Conservation (phyloP, 35 echinoderm and acorn worm species). For the Apostichopus californicus region DNA sequence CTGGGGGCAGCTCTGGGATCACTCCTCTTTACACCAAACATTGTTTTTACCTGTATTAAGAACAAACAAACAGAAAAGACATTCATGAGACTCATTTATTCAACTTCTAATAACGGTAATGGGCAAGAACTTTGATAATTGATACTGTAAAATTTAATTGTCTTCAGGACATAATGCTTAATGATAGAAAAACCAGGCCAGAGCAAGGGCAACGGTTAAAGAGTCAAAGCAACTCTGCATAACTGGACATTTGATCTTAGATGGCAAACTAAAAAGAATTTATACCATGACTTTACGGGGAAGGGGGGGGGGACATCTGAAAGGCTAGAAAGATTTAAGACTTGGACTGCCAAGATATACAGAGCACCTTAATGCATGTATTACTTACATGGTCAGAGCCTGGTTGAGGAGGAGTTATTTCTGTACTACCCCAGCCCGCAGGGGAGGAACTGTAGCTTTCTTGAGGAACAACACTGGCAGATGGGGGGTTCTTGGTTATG, state of each 20-base stretch:
- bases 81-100: not conserved
- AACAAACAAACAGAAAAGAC: not conserved
- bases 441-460: not conserved
- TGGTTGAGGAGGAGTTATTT: conserved; percentile 35
- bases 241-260: too few species aligned
- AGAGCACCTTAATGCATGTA: too few species aligned
- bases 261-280: too few species aligned
- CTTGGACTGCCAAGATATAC: too few species aligned
- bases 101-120: not conserved
- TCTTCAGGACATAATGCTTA: not conserved
- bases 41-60: not conserved
- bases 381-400: conserved; percentile 24
- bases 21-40: not conserved
- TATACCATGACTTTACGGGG: too few species aligned
- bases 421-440: conserved; percentile 34
- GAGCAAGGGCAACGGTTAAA: too few species aligned
- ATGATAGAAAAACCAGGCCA: too few species aligned
- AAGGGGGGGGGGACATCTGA: too few species aligned
- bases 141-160: too few species aligned
- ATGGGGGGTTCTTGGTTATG: not conserved
- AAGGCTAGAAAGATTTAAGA: too few species aligned
- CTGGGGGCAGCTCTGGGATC: conserved; percentile 79
- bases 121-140: too few species aligned
- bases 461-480: conserved; percentile 8
- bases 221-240: too few species aligned